These are phyloP conservation scores for Syngnathus typhle DNA, from an alignment of 2,113 vertebrate genomes.

Conservation along the genomic window DNA sequence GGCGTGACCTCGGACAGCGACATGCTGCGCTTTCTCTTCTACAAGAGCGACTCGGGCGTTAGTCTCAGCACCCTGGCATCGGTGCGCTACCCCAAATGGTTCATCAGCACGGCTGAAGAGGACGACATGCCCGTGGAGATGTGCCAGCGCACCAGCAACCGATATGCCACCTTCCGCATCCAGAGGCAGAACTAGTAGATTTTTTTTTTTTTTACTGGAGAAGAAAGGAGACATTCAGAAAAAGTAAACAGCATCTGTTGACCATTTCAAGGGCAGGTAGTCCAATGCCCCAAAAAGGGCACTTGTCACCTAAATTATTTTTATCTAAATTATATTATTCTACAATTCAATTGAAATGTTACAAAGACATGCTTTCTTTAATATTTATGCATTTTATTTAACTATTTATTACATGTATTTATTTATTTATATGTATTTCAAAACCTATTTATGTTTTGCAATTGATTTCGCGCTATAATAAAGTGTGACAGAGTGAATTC, in stretches of 20 bases:
- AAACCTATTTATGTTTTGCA: slow-evolving; percentile 10
- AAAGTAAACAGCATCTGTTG: too few species aligned
- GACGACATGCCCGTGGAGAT: slow-evolving; percentile 44
- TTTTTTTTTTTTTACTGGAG: too few species aligned
- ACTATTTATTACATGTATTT: slow-evolving; percentile 22
- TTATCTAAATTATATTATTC: too few species aligned
- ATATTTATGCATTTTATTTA: slow-evolving; percentile 29
- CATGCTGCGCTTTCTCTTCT: slow-evolving; percentile 59
- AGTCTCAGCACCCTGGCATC: slow-evolving; percentile 57
- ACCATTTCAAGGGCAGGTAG: neutral
- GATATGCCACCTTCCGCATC: slow-evolving; percentile 43
- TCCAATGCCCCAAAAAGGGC: neutral
- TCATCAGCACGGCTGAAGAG: slow-evolving; percentile 53
- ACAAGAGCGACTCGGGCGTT: slow-evolving; percentile 37
- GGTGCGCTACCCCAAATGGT: slow-evolving; percentile 47
- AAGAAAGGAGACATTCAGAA: too few species aligned
- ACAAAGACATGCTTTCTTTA: neutral
- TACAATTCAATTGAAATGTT: too few species aligned
- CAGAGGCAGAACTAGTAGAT: slow-evolving; percentile 9
- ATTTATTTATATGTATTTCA: neutral
- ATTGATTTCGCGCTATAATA: slow-evolving; percentile 6
- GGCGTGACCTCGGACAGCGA: slow-evolving; percentile 27
- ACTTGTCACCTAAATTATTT: too few species aligned
- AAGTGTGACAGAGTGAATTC: neutral
- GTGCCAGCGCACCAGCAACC: slow-evolving; percentile 16